phyloP scores from a whole-genome alignment of 2,888 invertebrate species.

The Bombylius major region DNA sequence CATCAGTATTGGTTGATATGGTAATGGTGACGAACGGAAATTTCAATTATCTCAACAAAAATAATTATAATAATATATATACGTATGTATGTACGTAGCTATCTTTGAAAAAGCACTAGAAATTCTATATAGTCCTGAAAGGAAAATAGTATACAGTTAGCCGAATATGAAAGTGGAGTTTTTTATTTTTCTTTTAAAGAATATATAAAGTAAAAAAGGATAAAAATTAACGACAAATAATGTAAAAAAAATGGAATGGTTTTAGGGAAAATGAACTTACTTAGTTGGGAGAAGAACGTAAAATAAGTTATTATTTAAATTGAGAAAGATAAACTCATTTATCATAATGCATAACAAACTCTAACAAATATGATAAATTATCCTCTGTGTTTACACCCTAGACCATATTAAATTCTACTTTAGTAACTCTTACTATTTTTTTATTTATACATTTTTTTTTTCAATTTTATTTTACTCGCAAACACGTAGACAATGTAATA shows the following conservation, averaged over 20 bases:
- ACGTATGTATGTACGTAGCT: too few relatives aligned
- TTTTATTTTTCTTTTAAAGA: not conserved
- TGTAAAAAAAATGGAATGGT: too few relatives aligned
- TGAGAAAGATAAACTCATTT: constrained; percentile 4
- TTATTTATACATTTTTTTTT: too few relatives aligned
- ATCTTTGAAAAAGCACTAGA: not conserved
- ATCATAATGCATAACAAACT: constrained; percentile 6
- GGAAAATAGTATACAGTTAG: not conserved
- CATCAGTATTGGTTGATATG: too few relatives aligned
- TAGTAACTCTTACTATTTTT: too few relatives aligned
- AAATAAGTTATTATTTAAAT: too few relatives aligned
- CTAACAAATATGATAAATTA: constrained; percentile 5
- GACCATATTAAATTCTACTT: not conserved
- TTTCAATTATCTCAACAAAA: not conserved
- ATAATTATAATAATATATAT: not conserved
- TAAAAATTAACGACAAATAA: too few relatives aligned
- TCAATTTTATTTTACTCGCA: too few relatives aligned
- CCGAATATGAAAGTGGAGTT: not conserved
- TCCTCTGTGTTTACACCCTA: not conserved
- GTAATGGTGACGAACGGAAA: not conserved
- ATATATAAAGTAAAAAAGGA: too few relatives aligned
- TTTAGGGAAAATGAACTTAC: too few relatives aligned
- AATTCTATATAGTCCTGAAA: not conserved
- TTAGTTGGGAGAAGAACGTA: too few relatives aligned
- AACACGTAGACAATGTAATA: too few relatives aligned